Conservation (phyloP, 2,797 vertebrate genomes). For the Hyperoplus lanceolatus region DNA sequence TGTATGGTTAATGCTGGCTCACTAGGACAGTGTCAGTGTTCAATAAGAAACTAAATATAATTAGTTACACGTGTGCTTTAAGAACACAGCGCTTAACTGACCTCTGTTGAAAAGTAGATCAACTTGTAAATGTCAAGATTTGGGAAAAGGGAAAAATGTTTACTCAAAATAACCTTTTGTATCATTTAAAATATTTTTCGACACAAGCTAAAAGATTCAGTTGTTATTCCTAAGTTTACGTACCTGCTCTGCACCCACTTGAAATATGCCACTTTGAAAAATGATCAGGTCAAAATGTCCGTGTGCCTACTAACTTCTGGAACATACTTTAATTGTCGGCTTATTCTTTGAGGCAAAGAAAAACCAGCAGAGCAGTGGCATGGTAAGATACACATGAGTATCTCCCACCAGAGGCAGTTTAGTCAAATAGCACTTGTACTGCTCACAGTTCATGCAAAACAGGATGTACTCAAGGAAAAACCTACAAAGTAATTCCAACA, state of each 20-base stretch:
- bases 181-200: neutral
- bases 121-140: neutral
- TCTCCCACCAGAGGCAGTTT: constrained; percentile 10
- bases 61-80: neutral
- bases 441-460: constrained; percentile 45
- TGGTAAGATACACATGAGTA: constrained; percentile 14
- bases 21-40: neutral
- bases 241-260: neutral
- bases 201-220: neutral
- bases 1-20: neutral
- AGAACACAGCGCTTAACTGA: neutral
- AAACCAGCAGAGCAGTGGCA: neutral
- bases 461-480: neutral
- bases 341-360: neutral
- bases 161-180: too few relatives aligned
- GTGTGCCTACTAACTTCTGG: neutral
- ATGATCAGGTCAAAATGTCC: neutral
- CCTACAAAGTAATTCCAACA: neutral
- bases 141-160: neutral
- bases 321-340: neutral
- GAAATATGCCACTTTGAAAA: neutral
- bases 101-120: neutral
- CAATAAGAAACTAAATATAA: neutral
- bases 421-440: constrained; percentile 33
- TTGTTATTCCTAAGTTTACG: neutral